Evolutionary conservation across 2,113 vertebrate genomes (phyloP).

Genomic region (Indicator maculatus): DNA sequence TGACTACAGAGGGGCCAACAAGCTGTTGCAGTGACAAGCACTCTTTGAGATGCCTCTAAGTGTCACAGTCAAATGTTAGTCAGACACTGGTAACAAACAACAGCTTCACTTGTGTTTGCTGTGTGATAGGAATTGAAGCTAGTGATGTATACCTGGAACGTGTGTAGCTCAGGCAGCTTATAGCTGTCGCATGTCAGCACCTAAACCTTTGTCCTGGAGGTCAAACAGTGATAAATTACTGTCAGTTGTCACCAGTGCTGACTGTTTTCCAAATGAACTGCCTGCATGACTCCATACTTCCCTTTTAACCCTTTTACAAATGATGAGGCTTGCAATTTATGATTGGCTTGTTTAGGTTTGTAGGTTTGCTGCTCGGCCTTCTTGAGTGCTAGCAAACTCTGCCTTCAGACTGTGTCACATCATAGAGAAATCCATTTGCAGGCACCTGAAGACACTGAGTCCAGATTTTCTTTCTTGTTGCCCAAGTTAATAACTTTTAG

Average conservation of each 20-base stretch:
- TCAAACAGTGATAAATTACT: background rate
- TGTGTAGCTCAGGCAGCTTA: background rate
- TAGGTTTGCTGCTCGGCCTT: background rate
- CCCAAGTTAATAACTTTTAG: background rate
- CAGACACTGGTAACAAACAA: background rate
- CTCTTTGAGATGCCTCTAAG: background rate
- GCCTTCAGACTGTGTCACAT: background rate
- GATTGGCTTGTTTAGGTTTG: background rate
- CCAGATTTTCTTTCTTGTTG: background rate
- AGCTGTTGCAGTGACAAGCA: background rate
- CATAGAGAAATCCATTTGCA: background rate
- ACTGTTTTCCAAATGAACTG: background rate
- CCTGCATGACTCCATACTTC: background rate
- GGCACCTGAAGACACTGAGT: background rate
- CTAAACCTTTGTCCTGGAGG: background rate
- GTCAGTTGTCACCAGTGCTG: background rate
- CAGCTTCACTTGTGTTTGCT: background rate
- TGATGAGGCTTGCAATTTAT: background rate
- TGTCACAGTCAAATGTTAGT: background rate
- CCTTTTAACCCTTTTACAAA: background rate
- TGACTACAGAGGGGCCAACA: background rate
- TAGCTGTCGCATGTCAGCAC: background rate
- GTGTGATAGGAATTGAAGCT: background rate
- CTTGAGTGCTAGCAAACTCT: background rate
- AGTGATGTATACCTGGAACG: background rate